These are phyloP conservation scores for Gari tellinella DNA, from an alignment of 2,888 invertebrate species.

Conservation along the genomic window DNA sequence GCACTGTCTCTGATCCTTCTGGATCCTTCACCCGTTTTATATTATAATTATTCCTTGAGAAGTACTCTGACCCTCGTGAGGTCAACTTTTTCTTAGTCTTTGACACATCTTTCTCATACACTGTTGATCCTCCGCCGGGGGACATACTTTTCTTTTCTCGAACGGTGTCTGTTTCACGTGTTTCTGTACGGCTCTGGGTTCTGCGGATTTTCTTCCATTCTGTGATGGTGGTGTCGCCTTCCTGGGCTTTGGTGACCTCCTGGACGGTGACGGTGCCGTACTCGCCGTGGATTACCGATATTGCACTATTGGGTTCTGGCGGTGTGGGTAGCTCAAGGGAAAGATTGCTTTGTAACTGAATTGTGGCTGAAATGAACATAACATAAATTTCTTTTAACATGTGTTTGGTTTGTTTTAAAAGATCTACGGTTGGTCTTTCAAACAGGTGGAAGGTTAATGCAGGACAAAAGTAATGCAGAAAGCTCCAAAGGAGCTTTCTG, in stretches of 20 bases:
- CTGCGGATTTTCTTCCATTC: constrained; percentile 70
- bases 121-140: constrained; percentile 66
- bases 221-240: constrained; percentile 70
- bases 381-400: no score
- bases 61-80: constrained; percentile 76
- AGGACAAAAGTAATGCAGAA: no score
- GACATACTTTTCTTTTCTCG: constrained; percentile 70
- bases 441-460: no score
- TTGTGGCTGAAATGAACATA: constrained; percentile 30
- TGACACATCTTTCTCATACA: constrained; percentile 72
- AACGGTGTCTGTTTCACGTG: constrained; percentile 72
- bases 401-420: no score
- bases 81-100: constrained; percentile 73
- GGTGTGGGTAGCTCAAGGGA: constrained; percentile 38
- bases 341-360: constrained; percentile 39
- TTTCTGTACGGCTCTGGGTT: constrained; percentile 71
- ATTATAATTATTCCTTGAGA: constrained; percentile 66
- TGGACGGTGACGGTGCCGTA: constrained; percentile 74
- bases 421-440: no score
- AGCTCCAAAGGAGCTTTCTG: no score
- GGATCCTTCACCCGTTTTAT: constrained; percentile 59
- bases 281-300: constrained; percentile 71
- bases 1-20: constrained; percentile 69
- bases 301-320: constrained; percentile 49
- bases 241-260: constrained; percentile 63